phyloP scores from a whole-genome alignment of 2,113 vertebrate species.

The Bufo gargarizans region DNA sequence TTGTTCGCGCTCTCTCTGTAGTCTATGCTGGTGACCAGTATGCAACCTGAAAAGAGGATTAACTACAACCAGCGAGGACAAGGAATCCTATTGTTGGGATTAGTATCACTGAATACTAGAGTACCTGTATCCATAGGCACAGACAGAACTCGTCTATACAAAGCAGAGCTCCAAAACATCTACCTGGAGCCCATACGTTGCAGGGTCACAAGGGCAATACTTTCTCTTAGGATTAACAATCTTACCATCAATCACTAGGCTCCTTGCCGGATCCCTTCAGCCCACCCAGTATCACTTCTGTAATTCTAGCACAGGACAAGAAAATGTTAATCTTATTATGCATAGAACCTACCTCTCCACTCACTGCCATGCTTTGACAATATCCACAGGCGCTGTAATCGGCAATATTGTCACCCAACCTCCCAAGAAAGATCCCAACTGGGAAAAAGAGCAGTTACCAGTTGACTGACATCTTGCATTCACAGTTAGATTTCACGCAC shows the following conservation, averaged over 20 bases:
- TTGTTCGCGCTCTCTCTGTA: too few species aligned
- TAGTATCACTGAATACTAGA: neutral
- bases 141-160: neutral
- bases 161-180: constrained; percentile 18
- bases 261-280: neutral
- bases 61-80: neutral
- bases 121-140: constrained; percentile 32
- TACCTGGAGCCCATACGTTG: constrained; percentile 25
- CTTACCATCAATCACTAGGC: constrained; percentile 13
- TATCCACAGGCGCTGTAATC: too few species aligned
- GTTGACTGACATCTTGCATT: too few species aligned
- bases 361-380: too few species aligned
- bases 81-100: neutral
- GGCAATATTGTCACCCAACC: too few species aligned
- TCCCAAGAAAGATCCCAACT: too few species aligned
- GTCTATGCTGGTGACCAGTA: neutral
- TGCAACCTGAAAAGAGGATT: neutral
- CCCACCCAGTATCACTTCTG: constrained; percentile 34
- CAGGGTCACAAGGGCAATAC: constrained; percentile 35
- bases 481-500: too few species aligned
- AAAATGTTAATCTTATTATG: too few species aligned
- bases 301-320: neutral
- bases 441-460: too few species aligned
- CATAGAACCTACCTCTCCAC: too few species aligned
- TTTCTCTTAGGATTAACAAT: constrained; percentile 38